Conservation (phyloP, 2,888 invertebrate species). For the Tenodera sinensis region DNA sequence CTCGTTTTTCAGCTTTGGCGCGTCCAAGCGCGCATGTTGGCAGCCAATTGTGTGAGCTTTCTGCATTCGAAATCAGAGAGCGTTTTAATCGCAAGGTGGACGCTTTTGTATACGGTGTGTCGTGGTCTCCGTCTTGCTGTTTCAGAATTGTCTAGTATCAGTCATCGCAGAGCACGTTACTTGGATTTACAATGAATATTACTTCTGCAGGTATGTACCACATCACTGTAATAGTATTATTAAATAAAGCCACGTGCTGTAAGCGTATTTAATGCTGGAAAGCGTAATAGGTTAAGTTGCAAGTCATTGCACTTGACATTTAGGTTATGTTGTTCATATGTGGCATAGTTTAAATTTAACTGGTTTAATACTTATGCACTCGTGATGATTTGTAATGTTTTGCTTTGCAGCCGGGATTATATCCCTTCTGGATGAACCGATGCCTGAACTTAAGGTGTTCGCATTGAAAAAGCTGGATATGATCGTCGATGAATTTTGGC, state of each 20-base stretch:
- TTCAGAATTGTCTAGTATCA: background rate
- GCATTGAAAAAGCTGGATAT: constrained; percentile 88
- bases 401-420: constrained; percentile 77
- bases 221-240: background rate
- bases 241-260: background rate
- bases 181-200: constrained; percentile 42
- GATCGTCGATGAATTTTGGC: constrained; percentile 98
- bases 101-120: background rate
- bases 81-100: background rate
- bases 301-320: constrained; percentile 24
- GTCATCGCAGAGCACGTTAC: background rate
- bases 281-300: background rate
- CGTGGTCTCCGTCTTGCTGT: background rate
- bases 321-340: background rate
- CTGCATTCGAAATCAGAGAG: background rate
- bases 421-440: constrained; percentile 90
- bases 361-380: background rate
- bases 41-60: background rate
- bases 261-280: background rate
- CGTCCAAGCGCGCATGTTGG: background rate
- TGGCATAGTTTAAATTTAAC: background rate
- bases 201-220: constrained; percentile 44
- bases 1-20: no score
- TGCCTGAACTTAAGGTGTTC: constrained; percentile 89
- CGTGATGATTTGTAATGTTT: background rate